Evolutionary conservation across 92 coral and sea anemone species (phyloP).

Genomic region (Pocillopora grandis): DNA sequence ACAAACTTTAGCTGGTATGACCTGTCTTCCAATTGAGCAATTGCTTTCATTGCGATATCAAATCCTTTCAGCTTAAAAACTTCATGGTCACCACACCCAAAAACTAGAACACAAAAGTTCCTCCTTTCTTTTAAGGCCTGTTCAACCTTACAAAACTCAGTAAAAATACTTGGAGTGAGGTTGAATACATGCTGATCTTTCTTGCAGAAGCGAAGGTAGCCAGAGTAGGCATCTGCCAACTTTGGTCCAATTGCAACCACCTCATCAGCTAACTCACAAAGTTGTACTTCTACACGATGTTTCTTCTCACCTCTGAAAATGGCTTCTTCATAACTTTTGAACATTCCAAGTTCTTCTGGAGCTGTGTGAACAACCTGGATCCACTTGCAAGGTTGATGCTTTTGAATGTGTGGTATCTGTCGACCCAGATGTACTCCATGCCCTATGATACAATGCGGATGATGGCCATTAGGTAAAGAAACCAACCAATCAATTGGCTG

Average conservation of each 20-base stretch:
- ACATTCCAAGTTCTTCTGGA: conserved; percentile 29
- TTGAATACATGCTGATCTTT: neutral
- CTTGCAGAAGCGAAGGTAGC: neutral
- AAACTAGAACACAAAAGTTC: neutral
- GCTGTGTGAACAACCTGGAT: conserved; percentile 20
- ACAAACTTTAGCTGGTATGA: conserved; percentile 15
- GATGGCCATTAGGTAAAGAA: neutral
- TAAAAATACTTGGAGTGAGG: conserved; percentile 16
- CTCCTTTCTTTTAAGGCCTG: neutral
- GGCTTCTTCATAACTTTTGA: conserved; percentile 1
- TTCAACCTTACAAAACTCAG: neutral
- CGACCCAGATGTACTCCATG: conserved; percentile 16
- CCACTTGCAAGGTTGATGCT: conserved; percentile 10
- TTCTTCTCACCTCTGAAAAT: conserved; percentile 12
- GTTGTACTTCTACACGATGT: neutral
- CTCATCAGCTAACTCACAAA: conserved; percentile 20
- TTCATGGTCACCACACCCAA: conserved; percentile 19
- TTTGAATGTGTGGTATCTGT: conserved; percentile 1
- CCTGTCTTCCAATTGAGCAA: neutral
- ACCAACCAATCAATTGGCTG: conserved; percentile 9
- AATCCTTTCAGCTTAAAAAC: conserved; percentile 21
- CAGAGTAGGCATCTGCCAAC: conserved; percentile 14
- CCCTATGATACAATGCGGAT: conserved; percentile 3
- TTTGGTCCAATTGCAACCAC: conserved; percentile 31
- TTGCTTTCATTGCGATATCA: conserved; percentile 3